Conservation (phyloP, 2,888 invertebrate species). For the Neocrepidodera transversa region DNA sequence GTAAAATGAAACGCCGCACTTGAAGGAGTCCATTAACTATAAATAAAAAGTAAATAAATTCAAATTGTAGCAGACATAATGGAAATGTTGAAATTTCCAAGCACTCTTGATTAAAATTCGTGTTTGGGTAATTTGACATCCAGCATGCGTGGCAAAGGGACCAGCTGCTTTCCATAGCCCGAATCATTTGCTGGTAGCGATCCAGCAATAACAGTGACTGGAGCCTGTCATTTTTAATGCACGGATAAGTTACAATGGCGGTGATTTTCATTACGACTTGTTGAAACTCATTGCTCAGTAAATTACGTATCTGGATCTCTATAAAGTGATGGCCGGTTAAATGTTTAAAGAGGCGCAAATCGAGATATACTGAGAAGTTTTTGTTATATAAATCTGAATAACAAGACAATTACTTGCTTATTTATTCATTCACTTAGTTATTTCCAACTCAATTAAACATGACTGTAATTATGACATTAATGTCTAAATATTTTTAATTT, state of each 20-base stretch:
- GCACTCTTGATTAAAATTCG: constrained; percentile 42
- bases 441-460: not conserved
- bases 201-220: constrained; percentile 29
- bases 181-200: constrained; percentile 34
- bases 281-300: constrained; percentile 42
- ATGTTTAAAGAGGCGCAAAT: constrained; percentile 22
- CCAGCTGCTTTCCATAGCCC: constrained; percentile 35
- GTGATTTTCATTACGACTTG: constrained; percentile 35
- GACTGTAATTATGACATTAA: not conserved
- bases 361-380: not conserved
- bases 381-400: constrained; percentile 22
- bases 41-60: not conserved
- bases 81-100: constrained; percentile 32
- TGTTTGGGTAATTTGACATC: constrained; percentile 41
- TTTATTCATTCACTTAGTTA: not conserved
- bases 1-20: constrained; percentile 4
- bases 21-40: constrained; percentile 9
- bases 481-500: no score
- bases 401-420: constrained; percentile 8
- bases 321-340: constrained; percentile 30
- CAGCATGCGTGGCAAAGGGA: constrained; percentile 31
- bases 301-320: constrained; percentile 39
- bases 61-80: constrained; percentile 21
- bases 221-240: constrained; percentile 18
- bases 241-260: constrained; percentile 40